A percentile compares a stretch with the other conserved stretches of the same genome.
Evolutionary conservation across 1,140 invertebrate genomes (phyloP).

Genomic region (Orussus abietinus): DNA sequence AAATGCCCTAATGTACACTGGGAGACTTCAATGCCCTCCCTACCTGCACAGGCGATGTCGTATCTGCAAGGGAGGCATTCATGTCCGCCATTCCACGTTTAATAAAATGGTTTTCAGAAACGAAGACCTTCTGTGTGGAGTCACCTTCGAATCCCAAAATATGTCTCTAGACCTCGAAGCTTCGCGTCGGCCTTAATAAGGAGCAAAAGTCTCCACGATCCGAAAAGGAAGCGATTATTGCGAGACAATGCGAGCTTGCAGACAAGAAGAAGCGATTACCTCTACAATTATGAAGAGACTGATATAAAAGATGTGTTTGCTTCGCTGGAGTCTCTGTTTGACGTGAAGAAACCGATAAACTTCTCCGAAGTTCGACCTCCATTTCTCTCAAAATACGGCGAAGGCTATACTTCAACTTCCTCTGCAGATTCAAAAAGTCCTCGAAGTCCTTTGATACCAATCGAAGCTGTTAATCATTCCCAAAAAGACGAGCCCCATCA

Average conservation of each 20-base stretch:
- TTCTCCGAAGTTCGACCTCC: constrained; percentile 19
- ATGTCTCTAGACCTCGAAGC: constrained; percentile 11
- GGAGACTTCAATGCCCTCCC: too few relatives aligned
- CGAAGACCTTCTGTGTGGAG: constrained; percentile 25
- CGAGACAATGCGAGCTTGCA: constrained; percentile 15
- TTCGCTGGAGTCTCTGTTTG: constrained; percentile 35
- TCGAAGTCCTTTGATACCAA: constrained; percentile 3
- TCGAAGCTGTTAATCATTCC: neutral
- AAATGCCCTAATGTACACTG: too few relatives aligned
- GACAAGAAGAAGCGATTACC: constrained; percentile 9
- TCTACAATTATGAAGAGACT: neutral
- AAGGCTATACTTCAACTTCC: constrained; percentile 2
- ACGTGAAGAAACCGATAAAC: constrained; percentile 28
- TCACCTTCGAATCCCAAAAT: constrained; percentile 16
- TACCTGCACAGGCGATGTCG: too few relatives aligned
- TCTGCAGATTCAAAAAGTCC: constrained; percentile 3
- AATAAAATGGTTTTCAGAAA: constrained; percentile 21
- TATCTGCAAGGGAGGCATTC: too few relatives aligned
- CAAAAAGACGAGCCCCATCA: neutral
- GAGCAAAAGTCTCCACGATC: constrained; percentile 22
- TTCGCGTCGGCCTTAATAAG: constrained; percentile 15
- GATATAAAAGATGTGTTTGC: constrained; percentile 23
- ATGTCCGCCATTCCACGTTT: too few relatives aligned
- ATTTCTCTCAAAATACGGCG: neutral
- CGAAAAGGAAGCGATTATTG: constrained; percentile 18